phyloP scores from a whole-genome alignment of 2,113 vertebrate species.

The Cranoglanis bouderius region DNA sequence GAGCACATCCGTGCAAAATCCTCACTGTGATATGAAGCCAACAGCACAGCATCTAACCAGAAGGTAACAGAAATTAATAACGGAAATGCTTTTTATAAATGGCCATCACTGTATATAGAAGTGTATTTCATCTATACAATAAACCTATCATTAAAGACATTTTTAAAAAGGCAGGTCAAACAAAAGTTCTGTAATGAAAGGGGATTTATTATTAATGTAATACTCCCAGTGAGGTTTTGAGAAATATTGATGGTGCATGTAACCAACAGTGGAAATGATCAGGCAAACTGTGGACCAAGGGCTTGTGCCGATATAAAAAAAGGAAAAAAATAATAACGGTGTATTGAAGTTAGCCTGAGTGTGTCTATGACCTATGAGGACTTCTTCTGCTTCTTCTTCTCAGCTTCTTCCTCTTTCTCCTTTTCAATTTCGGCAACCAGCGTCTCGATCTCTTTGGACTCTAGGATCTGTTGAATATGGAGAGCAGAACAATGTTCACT shows the following conservation, averaged over 20 bases:
- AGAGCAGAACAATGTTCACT: not conserved
- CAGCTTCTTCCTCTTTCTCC: slow-evolving; percentile 61
- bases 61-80: too few relatives aligned
- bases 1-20: slow-evolving; percentile 34
- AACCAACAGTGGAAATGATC: not conserved
- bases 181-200: not conserved
- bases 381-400: slow-evolving; percentile 61
- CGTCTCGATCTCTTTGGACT: slow-evolving; percentile 60
- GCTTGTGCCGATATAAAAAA: slow-evolving; percentile 48
- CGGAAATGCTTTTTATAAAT: not conserved
- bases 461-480: slow-evolving; percentile 48
- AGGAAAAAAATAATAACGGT: slow-evolving; percentile 3
- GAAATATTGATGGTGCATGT: slow-evolving; percentile 18
- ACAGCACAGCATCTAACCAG: not conserved
- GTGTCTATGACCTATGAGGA: slow-evolving; percentile 43
- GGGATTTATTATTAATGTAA: not conserved
- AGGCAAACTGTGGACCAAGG: slow-evolving; percentile 35
- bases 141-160: not conserved
- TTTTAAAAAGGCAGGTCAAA: not conserved
- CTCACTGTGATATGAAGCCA: not conserved
- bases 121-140: not conserved
- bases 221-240: slow-evolving; percentile 12
- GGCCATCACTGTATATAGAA: not conserved
- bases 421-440: slow-evolving; percentile 61
- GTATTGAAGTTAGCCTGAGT: not conserved